These are phyloP conservation scores for Drosophila borealis DNA, from an alignment of 2,888 invertebrate genomes.

Conservation along the genomic window DNA sequence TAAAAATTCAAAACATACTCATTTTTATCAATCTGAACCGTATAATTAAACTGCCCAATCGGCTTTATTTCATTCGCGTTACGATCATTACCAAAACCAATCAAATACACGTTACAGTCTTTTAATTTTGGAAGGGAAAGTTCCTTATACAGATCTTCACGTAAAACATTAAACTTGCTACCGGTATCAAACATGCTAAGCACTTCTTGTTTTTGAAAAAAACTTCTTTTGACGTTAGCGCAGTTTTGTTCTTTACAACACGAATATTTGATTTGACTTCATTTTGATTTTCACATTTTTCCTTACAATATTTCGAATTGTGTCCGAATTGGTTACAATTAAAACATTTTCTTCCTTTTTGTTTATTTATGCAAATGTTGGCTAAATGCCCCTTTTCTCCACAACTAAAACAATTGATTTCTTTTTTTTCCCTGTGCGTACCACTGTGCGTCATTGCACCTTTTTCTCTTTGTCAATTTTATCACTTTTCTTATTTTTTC, in stretches of 20 bases:
- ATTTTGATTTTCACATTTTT: neutral
- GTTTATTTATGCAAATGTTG: neutral
- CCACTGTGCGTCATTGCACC: too few relatives aligned
- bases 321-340: neutral
- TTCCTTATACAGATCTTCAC: neutral
- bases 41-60: neutral
- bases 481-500: too few relatives aligned
- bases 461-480: too few relatives aligned
- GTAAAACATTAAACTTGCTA: constrained; percentile 2
- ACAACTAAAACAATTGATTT: neutral
- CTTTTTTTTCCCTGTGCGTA: neutral
- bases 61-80: neutral
- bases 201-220: too few relatives aligned
- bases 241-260: too few relatives aligned
- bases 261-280: neutral
- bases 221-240: too few relatives aligned
- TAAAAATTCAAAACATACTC: neutral
- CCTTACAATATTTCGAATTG: neutral
- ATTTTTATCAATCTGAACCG: neutral
- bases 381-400: constrained; percentile 1
- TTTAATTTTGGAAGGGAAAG: neutral
- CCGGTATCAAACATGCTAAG: too few relatives aligned
- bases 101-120: neutral
- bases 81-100: neutral
- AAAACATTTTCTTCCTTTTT: constrained; percentile 1